Evolutionary conservation across 2,888 invertebrate genomes (phyloP).

Genomic region (Ectemnius lituratus): DNA sequence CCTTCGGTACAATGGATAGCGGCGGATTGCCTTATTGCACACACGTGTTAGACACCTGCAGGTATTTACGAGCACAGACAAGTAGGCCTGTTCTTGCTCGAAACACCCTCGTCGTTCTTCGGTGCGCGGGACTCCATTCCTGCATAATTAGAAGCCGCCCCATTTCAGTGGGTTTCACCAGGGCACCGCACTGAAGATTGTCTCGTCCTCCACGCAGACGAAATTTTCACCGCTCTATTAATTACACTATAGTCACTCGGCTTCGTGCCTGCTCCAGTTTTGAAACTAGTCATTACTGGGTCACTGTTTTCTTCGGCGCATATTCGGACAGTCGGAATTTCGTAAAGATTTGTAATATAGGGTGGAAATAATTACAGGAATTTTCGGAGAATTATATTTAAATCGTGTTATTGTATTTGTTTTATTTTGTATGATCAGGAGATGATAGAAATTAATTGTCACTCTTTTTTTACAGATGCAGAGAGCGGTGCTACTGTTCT

Average conservation of each 20-base stretch:
- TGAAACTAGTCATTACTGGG: no score
- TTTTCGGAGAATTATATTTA: conserved; percentile 18
- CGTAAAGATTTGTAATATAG: no score
- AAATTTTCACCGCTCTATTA: no score
- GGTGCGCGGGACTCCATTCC: conserved; percentile 9
- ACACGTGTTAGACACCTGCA: conserved; percentile 1
- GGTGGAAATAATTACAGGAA: no score
- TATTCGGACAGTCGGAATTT: no score
- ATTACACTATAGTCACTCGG: no score
- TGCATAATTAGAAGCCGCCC: not conserved
- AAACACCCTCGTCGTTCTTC: conserved; percentile 22
- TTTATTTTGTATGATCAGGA: no score
- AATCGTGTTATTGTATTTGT: no score
- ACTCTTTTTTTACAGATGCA: conserved; percentile 71
- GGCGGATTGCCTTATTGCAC: conserved; percentile 31
- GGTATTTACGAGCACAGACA: conserved; percentile 12
- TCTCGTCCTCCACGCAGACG: not conserved
- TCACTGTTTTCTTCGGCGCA: no score
- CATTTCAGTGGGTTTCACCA: not conserved
- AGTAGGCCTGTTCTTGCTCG: conserved; percentile 6
- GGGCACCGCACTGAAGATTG: not conserved
- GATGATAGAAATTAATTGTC: conserved; percentile 1
- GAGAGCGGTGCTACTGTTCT: conserved; percentile 76
- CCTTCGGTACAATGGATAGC: conserved; percentile 37
- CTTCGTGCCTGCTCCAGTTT: no score